A percentile compares a stretch with the other conserved stretches of the same genome.
phyloP scores from a whole-genome alignment of 2,113 vertebrate species.

The Myotis yumanensis region DNA sequence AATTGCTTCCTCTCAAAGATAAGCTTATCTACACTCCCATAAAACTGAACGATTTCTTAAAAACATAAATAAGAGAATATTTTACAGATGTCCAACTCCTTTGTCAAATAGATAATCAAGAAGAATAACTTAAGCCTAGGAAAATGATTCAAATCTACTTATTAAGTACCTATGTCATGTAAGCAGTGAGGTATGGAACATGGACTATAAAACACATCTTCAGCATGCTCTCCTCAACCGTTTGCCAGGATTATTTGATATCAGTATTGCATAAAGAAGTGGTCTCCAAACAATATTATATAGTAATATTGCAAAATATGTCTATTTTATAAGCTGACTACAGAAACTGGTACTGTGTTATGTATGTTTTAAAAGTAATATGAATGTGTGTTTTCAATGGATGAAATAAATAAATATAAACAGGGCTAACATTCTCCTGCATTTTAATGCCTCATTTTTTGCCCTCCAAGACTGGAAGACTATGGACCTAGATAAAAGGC shows the following conservation, averaged over 20 bases:
- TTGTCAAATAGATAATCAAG: conserved; percentile 6
- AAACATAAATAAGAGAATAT: conserved; percentile 42
- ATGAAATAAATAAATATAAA: conserved; percentile 16
- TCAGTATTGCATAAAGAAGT: background rate
- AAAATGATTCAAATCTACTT: conserved; percentile 31
- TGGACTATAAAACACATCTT: background rate
- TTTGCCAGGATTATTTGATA: conserved; percentile 9
- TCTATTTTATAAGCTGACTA: background rate
- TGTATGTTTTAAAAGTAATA: background rate
- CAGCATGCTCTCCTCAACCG: background rate
- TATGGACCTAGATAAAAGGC: background rate
- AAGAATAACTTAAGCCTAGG: background rate
- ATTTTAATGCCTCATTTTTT: background rate
- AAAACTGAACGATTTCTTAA: background rate
- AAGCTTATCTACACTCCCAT: background rate
- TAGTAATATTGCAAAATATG: background rate
- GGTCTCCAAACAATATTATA: background rate
- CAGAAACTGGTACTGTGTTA: background rate
- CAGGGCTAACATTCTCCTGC: background rate
- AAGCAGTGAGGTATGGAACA: background rate
- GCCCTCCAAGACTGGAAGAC: background rate
- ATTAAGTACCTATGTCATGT: background rate
- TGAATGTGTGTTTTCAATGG: background rate
- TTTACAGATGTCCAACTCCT: background rate
- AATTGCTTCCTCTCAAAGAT: conserved; percentile 38